Conservation (phyloP, 53 echinoderm and acorn worm species). For the Luidia sarsii region DNA sequence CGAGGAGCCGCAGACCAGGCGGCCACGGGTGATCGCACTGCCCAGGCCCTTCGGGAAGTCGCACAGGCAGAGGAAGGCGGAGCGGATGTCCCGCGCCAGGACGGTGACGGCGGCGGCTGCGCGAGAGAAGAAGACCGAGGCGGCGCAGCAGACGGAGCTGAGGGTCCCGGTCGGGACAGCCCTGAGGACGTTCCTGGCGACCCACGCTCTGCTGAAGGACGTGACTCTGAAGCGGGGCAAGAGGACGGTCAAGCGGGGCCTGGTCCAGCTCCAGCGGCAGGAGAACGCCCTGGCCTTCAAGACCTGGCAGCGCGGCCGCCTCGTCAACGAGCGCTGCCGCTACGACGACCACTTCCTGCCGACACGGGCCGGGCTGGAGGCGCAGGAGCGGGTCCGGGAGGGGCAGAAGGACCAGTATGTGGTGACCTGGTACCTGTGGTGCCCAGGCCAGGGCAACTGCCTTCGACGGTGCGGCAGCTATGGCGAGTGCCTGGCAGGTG, state of each 20-base stretch:
- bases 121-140: constrained; percentile 7
- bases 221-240: constrained; percentile 66
- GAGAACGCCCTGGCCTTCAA: constrained; percentile 46
- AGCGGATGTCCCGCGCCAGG: constrained; percentile 5
- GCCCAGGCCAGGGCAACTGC: constrained; percentile 79
- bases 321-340: constrained; percentile 63
- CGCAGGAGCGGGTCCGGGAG: constrained; percentile 26
- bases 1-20: constrained; percentile 23
- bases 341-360: constrained; percentile 70
- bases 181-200: constrained; percentile 49
- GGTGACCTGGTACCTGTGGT: constrained; percentile 81
- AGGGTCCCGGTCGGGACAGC: constrained; percentile 53
- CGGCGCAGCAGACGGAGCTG: constrained; percentile 17
- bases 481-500: constrained; percentile 63
- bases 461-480: constrained; percentile 70
- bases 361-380: constrained; percentile 56
- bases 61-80: constrained; percentile 23
- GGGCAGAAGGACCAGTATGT: constrained; percentile 66
- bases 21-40: constrained; percentile 50
- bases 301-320: constrained; percentile 62
- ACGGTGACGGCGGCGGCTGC: neutral
- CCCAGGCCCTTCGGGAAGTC: constrained; percentile 68
- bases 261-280: constrained; percentile 63
- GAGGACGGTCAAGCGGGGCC: constrained; percentile 67
- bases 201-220: constrained; percentile 48